Evolutionary conservation across 2,113 vertebrate species (phyloP), one percentile per base, ranked within the genome.

Genomic region (Archilochus colubris): DNA sequence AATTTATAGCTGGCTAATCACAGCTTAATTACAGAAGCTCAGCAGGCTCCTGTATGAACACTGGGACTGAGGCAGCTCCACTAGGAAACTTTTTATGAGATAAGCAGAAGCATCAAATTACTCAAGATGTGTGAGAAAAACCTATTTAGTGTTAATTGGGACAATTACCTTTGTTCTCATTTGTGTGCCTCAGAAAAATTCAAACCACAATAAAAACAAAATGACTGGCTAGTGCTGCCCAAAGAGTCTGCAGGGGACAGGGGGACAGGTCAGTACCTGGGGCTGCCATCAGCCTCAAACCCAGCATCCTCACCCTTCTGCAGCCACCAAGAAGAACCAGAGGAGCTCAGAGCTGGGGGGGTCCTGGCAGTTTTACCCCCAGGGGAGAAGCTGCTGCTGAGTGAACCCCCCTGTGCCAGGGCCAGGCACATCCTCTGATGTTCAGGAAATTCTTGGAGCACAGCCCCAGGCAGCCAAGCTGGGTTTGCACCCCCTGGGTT

Each of bases 11-110:
- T 51, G 81, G 96, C 97, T 98, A 98, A 98, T 98, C 97, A 97
- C 97, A 97, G 96, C 96, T 98, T 98, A 98, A 98, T 98, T 98
- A 97, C 97, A 93, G 96, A 62, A 93, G 94, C 98, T 96, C 97
- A 96, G 98, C 95, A 15, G 96, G 97, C 83, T 96, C 91, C 80
- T 44, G 89, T 94, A 76, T 50, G 96, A 97, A 88, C 97, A 93
- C 88, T 1, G 23, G 95, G 81, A 62, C 94, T 82, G 40, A 88
- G 94, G 96, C 94, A 86, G 97, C 73, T 98, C 97, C 94, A 95
- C 96, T 50, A 94, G 83, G 94, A 97, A 98, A 98, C 97, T 98
- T 98, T 97, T 97, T 97, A 97, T 30, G 96, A 97, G 96, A 95
- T 93, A 97, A 97, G 95, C 95, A 97, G 96, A 97, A 97, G 95